These are phyloP conservation scores for Zootermopsis nevadensis DNA, from an alignment of 2,888 invertebrate species.

Conservation along the genomic window DNA sequence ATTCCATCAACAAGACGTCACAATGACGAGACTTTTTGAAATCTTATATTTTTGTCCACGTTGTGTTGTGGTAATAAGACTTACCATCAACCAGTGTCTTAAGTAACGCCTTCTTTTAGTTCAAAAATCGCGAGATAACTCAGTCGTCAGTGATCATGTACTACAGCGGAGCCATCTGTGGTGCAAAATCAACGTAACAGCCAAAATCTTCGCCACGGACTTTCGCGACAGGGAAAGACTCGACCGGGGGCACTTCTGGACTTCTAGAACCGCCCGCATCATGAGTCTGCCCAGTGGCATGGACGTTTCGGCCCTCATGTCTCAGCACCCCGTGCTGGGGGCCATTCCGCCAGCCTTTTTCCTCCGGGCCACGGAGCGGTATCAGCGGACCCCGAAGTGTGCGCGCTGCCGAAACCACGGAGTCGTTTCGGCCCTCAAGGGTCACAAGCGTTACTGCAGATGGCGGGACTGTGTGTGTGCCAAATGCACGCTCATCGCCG, in stretches of 20 bases:
- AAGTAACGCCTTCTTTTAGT: too few relatives aligned
- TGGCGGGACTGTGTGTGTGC: constrained; percentile 98
- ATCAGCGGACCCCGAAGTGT: constrained; percentile 97
- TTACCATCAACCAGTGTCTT: too few relatives aligned
- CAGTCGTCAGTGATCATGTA: too few relatives aligned
- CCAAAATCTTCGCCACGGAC: too few relatives aligned
- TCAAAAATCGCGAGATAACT: too few relatives aligned
- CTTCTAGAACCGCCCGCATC: constrained; percentile 51
- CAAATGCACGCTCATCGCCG: constrained; percentile 97
- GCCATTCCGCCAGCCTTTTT: constrained; percentile 86
- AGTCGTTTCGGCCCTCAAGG: constrained; percentile 94
- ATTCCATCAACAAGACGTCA: too few relatives aligned
- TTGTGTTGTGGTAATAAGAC: too few relatives aligned
- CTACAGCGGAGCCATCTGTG: too few relatives aligned
- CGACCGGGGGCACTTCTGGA: not conserved
- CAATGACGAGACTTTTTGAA: too few relatives aligned
- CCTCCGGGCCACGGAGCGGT: constrained; percentile 85
- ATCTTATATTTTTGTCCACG: too few relatives aligned
- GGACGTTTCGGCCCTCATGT: constrained; percentile 87
- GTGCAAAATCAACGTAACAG: too few relatives aligned
- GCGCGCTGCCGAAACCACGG: constrained; percentile 98
- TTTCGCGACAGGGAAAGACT: too few relatives aligned
- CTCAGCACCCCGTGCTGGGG: constrained; percentile 82
- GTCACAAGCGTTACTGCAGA: constrained; percentile 95
- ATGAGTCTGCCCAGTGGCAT: constrained; percentile 90